Base-by-base conservation (phyloP, 2,113 vertebrate species). In the Pandion haliaetus region DNA sequence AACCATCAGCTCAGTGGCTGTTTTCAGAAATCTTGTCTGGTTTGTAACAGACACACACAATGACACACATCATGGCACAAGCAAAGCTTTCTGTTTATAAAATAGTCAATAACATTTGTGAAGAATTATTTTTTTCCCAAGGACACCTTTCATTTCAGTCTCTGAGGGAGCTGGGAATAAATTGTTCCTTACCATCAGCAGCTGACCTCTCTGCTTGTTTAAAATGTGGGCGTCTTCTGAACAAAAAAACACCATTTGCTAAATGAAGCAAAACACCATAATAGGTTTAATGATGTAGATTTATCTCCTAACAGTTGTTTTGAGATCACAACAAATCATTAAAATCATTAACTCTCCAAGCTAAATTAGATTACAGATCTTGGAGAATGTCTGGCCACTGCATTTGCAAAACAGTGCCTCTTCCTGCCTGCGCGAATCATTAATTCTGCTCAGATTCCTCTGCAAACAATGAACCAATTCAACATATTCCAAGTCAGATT, bases 321-420 rank as follows among this genome's bases (percentile, higher is more conserved):
- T 96, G 98, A 98, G 97, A 98, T 98, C 97, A 98, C 97, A 98
- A 98, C 98, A 98, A 98, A 98, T 98, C 98, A 98, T 98, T 98
- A 98, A 98, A 98, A 98, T 97, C 98, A 98, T 98, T 98, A 98
- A 98, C 96, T 97, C 93, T 97, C 91, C 81, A 17, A 96, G 97
- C 95, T 97, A 97, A 98, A 98, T 98, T 97, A 98, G 97, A 98
- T 98, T 94, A 94, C 94, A 94, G 92, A 97, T 95, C 94, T 98
- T 97, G 72, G 92, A 91, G 94, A 97, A 94, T 95, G 94, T 82
- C 89, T 94, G 96, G 93, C 95, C 94, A 71, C 92, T 62, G 86
- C 86, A 54, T 95, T 96, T 97, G 93, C 94, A 83, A 61, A 93
- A 85, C 92, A 83, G 90, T 11, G 92, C 93, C 89, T 96, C 92